Percentiles rank a stretch among this genome's conserved stretches.
Evolutionary conservation across 2,797 vertebrate genomes (phyloP).

Genomic region (Aythya fuligula): DNA sequence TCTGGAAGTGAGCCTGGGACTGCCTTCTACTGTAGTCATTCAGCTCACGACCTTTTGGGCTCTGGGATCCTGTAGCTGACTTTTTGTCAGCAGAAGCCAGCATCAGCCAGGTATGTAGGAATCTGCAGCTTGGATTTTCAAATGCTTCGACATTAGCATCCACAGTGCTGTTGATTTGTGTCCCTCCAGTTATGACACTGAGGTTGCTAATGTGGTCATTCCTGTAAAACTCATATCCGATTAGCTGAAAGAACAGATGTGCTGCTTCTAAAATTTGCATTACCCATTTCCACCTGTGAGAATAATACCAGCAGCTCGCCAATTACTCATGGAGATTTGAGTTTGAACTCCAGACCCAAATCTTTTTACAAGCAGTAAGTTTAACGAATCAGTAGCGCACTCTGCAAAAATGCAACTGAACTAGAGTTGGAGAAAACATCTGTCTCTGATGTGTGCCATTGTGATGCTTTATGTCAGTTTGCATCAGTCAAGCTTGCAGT

Average conservation of each 20-base stretch:
- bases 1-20: neutral
- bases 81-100: neutral
- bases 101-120: neutral
- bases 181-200: conserved; percentile 16
- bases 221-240: conserved; percentile 22
- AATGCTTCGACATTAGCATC: neutral
- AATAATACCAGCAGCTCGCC: neutral
- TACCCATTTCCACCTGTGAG: conserved; percentile 50
- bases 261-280: conserved; percentile 57
- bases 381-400: conserved; percentile 14
- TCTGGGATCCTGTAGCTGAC: neutral
- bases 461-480: conserved; percentile 67
- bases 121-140: neutral
- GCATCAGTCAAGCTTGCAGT: conserved; percentile 66
- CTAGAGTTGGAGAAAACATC: conserved; percentile 58
- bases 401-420: conserved; percentile 28
- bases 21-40: neutral
- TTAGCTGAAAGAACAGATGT: conserved; percentile 56
- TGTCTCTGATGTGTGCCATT: conserved; percentile 47
- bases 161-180: conserved; percentile 4
- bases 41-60: neutral
- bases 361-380: neutral
- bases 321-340: conserved; percentile 31
- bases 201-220: conserved; percentile 36
- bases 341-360: conserved; percentile 44